Conservation (phyloP, 2,888 invertebrate species). For the Argyresthia goedartella region DNA sequence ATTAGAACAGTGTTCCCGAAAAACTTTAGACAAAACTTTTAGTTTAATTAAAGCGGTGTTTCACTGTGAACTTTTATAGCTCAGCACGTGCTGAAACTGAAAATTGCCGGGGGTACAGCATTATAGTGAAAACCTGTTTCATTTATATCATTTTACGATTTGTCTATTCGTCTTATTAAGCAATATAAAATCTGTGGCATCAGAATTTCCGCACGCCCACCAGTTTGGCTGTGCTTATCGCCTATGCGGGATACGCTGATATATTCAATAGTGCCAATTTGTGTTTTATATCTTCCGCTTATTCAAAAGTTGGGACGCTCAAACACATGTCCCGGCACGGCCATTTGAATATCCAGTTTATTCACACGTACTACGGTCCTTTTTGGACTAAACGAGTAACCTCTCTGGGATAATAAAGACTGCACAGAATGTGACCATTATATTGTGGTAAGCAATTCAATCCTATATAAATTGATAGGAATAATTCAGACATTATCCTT, state of each 20-base stretch:
- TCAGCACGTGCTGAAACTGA: too few species aligned
- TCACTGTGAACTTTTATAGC: not conserved
- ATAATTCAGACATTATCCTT: conserved; percentile 6
- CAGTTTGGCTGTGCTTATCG: conserved; percentile 13
- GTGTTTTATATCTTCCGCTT: conserved; percentile 19
- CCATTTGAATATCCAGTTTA: not conserved
- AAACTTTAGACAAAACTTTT: not conserved
- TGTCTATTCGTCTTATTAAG: not conserved
- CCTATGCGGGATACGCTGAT: conserved; percentile 12
- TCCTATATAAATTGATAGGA: conserved; percentile 13
- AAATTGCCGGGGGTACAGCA: too few species aligned
- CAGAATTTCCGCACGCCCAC: not conserved
- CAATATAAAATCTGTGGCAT: not conserved
- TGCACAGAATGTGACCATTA: not conserved
- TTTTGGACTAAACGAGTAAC: conserved; percentile 1
- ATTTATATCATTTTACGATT: not conserved
- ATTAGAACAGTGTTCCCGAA: too few species aligned
- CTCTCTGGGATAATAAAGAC: not conserved
- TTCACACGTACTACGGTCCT: conserved; percentile 5
- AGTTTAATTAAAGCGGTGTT: not conserved
- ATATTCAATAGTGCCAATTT: conserved; percentile 20
- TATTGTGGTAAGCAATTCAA: conserved; percentile 17
- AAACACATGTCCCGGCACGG: not conserved
- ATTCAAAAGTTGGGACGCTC: conserved; percentile 16
- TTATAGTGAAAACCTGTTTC: not conserved